Evolutionary conservation across 2,888 invertebrate species (phyloP), one percentile per base, ranked within the genome.

Genomic region (Unio pictorum): DNA sequence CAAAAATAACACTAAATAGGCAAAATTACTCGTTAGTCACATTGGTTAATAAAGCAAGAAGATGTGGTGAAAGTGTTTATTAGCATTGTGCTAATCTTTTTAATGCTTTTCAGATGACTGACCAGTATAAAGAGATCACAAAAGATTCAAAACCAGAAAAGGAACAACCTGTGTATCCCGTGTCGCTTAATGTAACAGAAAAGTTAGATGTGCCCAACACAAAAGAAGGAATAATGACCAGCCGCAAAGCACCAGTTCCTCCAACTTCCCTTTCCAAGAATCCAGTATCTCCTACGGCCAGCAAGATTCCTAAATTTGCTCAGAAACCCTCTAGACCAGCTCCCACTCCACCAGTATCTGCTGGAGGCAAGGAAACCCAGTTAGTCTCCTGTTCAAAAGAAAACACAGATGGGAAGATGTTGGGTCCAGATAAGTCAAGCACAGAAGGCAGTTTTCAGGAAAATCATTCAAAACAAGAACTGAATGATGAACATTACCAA

Each of bases 81-180:
- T 34, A 34, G 45, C 15, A 15, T 45, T 0, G 45, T 45, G 3
- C 8, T 61, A 11, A 61, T 26, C 2, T 55, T n/a, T 66, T 55
- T 70, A 11, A 65, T 65, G 65, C 61, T n/a, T 66, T 66, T 11
- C 68, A 78, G 78, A 75, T 78, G 66, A 67, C 75, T 58, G 74
- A 74, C 62, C 71, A 75, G 55, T 73, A 71, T 28, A 62, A 61
- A 6, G 67, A 67, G 34, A 62, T 34, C 30, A 61, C 30, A 56
- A 57, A 61, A 28, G 61, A 67, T 11, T 45, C 45, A 45, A 45
- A 15, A 45, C 45, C 45, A 45, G 45, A 45, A 45, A 45, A 45
- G 45, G 45, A 45, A 45, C 45, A 45, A 45, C 11, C 45, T 15
- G 45, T 45, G 45, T 45, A 15, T 45, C 15, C 45, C 3, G 3